These are phyloP conservation scores for Ophion obscuratus DNA, from an alignment of 2,888 invertebrate species.

Conservation along the genomic window DNA sequence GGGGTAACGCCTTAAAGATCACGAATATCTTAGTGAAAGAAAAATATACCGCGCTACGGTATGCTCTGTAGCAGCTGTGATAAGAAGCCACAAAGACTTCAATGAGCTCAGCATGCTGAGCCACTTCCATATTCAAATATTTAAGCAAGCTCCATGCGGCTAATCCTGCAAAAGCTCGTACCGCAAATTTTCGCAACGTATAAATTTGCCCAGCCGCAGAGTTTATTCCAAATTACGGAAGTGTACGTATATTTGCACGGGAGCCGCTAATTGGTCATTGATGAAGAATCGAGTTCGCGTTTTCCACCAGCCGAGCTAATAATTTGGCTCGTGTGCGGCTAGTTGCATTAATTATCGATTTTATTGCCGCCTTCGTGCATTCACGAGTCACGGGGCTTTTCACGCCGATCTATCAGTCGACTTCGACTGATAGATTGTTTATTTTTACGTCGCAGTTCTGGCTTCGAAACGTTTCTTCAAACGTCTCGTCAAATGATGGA, in stretches of 20 bases:
- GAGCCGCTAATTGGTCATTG: constrained; percentile 17
- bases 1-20: too few species aligned
- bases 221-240: constrained; percentile 5
- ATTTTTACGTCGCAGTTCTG: too few species aligned
- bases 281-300: constrained; percentile 8
- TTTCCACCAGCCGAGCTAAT: constrained; percentile 3
- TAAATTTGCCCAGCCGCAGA: constrained; percentile 12
- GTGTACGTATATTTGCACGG: background rate
- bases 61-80: background rate
- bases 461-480: too few species aligned
- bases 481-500: too few species aligned
- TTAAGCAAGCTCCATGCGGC: constrained; percentile 16
- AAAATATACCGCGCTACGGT: background rate
- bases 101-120: background rate
- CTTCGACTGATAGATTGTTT: too few species aligned
- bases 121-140: constrained; percentile 49
- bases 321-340: background rate
- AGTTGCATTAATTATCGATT: background rate
- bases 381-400: too few species aligned
- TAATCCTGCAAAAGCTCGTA: constrained; percentile 6
- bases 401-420: too few species aligned
- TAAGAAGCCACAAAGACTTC: background rate
- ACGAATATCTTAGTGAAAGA: background rate
- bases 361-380: background rate
- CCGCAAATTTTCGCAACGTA: constrained; percentile 5